A percentile compares a stretch with the other conserved stretches of the same genome.
phyloP scores from a whole-genome alignment of 2,797 vertebrate species.

The Aldrovandia affinis region DNA sequence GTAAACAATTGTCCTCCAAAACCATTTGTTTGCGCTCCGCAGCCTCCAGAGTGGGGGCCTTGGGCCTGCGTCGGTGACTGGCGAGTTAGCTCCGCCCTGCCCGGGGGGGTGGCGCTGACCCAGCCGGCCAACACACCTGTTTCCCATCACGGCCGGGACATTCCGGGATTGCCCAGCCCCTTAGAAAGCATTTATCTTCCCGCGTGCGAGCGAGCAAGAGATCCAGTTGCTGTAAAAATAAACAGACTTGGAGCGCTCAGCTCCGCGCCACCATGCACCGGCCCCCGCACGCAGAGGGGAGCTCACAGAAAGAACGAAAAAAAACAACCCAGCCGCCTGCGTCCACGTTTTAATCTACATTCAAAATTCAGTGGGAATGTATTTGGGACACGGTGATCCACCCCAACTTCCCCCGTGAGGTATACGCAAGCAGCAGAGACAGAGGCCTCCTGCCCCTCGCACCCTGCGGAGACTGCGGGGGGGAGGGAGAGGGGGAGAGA shows the following conservation, averaged over 20 bases:
- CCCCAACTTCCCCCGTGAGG: not conserved
- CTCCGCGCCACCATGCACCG: not conserved
- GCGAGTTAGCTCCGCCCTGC: conserved; percentile 21
- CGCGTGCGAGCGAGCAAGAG: conserved; percentile 35
- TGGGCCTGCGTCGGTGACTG: conserved; percentile 47
- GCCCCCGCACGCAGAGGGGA: not conserved
- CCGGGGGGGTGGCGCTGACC: conserved; percentile 8
- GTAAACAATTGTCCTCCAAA: conserved; percentile 39
- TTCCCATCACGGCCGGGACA: conserved; percentile 61
- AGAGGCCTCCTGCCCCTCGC: conserved; percentile 11
- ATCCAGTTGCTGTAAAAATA: conserved; percentile 42
- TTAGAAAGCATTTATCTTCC: conserved; percentile 50
- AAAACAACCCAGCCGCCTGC: not conserved
- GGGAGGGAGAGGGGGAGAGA: not conserved
- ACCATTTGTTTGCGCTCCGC: not conserved
- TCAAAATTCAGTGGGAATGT: not conserved
- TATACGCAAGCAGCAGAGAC: conserved; percentile 1
- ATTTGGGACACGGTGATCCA: not conserved
- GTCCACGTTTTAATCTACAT: not conserved
- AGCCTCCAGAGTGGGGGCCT: not conserved
- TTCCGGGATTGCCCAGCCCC: conserved; percentile 58
- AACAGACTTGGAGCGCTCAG: conserved; percentile 21
- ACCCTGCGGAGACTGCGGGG: conserved; percentile 14
- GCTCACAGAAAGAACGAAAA: not conserved
- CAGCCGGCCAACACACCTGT: conserved; percentile 60